Percentiles rank a stretch among this genome's conserved stretches.
Evolutionary conservation across 2,113 vertebrate genomes (phyloP).

Genomic region (Dipodomys ordii): DNA sequence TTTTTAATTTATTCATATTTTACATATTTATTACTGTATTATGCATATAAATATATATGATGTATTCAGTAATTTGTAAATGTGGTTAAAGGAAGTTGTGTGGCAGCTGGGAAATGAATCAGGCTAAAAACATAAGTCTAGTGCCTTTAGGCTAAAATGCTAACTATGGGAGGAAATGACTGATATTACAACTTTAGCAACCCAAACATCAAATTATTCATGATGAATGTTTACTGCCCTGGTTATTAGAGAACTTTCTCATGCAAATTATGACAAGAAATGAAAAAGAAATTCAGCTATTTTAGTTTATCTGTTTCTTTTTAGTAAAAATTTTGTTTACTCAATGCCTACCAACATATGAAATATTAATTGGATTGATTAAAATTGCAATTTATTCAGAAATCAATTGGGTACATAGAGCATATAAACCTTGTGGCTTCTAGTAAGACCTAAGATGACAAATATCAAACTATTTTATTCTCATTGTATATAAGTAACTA

Average conservation of each 20-base stretch:
- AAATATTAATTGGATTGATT: background rate
- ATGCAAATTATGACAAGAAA: constrained; percentile 50
- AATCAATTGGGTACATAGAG: background rate
- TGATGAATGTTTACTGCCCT: constrained; percentile 32
- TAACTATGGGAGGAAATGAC: constrained; percentile 78
- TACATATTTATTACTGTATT: constrained; percentile 71
- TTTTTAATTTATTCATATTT: constrained; percentile 56
- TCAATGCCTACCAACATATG: background rate
- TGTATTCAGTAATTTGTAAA: constrained; percentile 48
- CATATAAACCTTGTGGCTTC: background rate
- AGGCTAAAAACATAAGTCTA: constrained; percentile 65
- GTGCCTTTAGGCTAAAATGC: constrained; percentile 75
- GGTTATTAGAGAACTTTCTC: constrained; percentile 50
- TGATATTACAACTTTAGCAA: constrained; percentile 55
- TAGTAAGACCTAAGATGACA: background rate
- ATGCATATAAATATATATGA: constrained; percentile 45
- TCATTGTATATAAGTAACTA: background rate
- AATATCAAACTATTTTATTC: background rate
- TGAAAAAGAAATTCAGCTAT: constrained; percentile 15
- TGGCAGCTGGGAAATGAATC: constrained; percentile 65
- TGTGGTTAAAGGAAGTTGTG: constrained; percentile 56
- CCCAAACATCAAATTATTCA: constrained; percentile 65
- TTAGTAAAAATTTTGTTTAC: constrained; percentile 23
- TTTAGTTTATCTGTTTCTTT: background rate
- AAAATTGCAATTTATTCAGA: background rate